Percentiles rank a stretch among this genome's conserved stretches.
phyloP scores from a whole-genome alignment of 2,797 vertebrate genomes.

The Onychomys torridus region DNA sequence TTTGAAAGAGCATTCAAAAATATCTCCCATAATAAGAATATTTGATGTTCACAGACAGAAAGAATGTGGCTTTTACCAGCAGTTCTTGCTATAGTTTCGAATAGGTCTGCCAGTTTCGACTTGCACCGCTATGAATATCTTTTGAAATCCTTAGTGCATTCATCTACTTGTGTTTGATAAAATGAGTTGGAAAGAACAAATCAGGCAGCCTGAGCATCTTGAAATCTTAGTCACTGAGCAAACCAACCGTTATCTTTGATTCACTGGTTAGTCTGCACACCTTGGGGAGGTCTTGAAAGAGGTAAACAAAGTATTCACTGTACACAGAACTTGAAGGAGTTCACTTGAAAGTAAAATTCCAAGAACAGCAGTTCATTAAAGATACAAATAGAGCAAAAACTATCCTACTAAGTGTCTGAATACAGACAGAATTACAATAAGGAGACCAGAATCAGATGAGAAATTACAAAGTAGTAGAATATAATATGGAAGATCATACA shows the following conservation, averaged over 20 bases:
- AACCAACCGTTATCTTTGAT: slow-evolving; percentile 22
- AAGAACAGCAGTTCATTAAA: background rate
- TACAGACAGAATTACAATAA: slow-evolving; percentile 31
- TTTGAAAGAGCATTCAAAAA: slow-evolving; percentile 46
- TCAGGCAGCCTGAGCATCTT: background rate
- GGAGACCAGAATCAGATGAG: slow-evolving; percentile 42
- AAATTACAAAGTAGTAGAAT: slow-evolving; percentile 53
- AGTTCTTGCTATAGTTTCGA: slow-evolving; percentile 70
- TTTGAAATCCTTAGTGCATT: slow-evolving; percentile 67
- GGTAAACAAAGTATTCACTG: slow-evolving; percentile 36
- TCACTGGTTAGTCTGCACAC: background rate
- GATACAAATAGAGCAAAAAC: background rate
- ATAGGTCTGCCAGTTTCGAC: slow-evolving; percentile 65
- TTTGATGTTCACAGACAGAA: slow-evolving; percentile 70
- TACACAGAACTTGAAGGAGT: slow-evolving; percentile 28
- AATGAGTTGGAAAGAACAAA: slow-evolving; percentile 14
- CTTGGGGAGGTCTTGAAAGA: background rate
- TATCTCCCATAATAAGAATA: slow-evolving; percentile 56
- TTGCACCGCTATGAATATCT: slow-evolving; percentile 69
- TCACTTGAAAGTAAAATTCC: slow-evolving; percentile 39
- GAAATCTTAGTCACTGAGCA: background rate
- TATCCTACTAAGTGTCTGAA: background rate
- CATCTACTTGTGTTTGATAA: slow-evolving; percentile 57
- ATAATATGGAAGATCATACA: slow-evolving; percentile 8
- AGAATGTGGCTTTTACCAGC: slow-evolving; percentile 43